A percentile compares a stretch with the other conserved stretches of the same genome.
Conservation (phyloP, 2,888 invertebrate genomes). For the Microchrysa polita region DNA sequence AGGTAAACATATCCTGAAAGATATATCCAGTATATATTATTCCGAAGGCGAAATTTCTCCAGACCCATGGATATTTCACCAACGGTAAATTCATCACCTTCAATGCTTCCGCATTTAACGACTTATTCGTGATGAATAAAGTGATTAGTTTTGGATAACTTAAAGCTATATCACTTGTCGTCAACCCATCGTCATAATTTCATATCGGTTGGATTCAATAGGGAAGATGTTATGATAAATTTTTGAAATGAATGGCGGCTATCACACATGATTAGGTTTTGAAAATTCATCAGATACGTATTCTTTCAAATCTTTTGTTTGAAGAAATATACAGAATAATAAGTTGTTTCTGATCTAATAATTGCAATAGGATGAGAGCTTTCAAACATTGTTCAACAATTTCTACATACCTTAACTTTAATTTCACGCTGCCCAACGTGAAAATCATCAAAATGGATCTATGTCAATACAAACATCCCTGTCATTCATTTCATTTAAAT, state of each 20-base stretch:
- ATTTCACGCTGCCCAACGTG: too few species aligned
- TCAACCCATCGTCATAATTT: conserved; percentile 18
- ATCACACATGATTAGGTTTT: too few species aligned
- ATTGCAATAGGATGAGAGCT: too few species aligned
- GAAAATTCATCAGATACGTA: too few species aligned
- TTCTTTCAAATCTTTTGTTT: too few species aligned
- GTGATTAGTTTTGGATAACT: conserved; percentile 46
- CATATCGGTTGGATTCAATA: conserved; percentile 17
- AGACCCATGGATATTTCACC: neutral
- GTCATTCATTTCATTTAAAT: conserved; percentile 1
- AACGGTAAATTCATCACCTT: conserved; percentile 33
- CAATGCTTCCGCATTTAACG: conserved; percentile 17
- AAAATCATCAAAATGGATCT: neutral
- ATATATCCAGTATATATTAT: conserved; percentile 4
- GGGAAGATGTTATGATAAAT: conserved; percentile 17
- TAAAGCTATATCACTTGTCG: conserved; percentile 33
- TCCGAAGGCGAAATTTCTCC: neutral
- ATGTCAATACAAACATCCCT: neutral
- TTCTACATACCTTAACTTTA: too few species aligned
- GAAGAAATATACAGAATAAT: too few species aligned
- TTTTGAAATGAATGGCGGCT: conserved; percentile 25
- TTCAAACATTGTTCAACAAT: too few species aligned
- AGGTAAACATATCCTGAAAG: conserved; percentile 22
- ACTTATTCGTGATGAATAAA: conserved; percentile 30
- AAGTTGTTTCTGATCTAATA: too few species aligned